Conservation (phyloP, 92 coral and sea anemone genomes). For the Parazoanthus darwini region DNA sequence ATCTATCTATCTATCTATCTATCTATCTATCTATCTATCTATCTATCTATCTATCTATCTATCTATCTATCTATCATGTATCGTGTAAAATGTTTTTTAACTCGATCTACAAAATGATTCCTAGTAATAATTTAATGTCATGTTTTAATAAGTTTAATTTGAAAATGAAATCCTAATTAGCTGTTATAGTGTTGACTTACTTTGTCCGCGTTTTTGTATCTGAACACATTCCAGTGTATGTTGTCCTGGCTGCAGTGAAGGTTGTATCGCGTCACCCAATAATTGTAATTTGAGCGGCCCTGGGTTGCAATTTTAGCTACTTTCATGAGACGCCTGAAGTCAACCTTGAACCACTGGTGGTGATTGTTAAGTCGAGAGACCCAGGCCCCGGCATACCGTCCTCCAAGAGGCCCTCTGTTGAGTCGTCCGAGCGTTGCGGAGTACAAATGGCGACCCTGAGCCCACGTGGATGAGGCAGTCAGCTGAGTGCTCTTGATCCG, state of each 20-base stretch:
- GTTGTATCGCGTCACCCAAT: conserved; percentile 68
- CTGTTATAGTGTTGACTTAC: conserved; percentile 17
- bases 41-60: no score
- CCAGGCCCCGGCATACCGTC: conserved; percentile 37
- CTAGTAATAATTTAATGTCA: no score
- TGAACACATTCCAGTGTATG: conserved; percentile 68
- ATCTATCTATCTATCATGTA: no score
- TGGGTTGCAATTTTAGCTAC: conserved; percentile 76
- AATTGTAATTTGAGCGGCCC: conserved; percentile 64
- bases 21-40: no score
- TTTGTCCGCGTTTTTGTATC: conserved; percentile 69
- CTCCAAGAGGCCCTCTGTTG: conserved; percentile 20
- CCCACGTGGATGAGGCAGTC: conserved; percentile 53
- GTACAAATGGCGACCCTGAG: conserved; percentile 27
- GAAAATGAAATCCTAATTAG: no score
- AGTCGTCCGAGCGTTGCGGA: conserved; percentile 50
- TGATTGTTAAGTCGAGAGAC: conserved; percentile 4
- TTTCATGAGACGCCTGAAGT: conserved; percentile 66
- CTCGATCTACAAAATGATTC: no score
- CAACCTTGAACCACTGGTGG: conserved; percentile 55
- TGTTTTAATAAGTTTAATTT: no score
- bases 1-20: no score
- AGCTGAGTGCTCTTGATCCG: conserved; percentile 49
- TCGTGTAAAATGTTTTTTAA: no score
- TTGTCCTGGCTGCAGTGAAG: conserved; percentile 68